Percentiles rank a stretch among this genome's conserved stretches.
Conservation (phyloP, 1,140 invertebrate species). For the Samia ricini region DNA sequence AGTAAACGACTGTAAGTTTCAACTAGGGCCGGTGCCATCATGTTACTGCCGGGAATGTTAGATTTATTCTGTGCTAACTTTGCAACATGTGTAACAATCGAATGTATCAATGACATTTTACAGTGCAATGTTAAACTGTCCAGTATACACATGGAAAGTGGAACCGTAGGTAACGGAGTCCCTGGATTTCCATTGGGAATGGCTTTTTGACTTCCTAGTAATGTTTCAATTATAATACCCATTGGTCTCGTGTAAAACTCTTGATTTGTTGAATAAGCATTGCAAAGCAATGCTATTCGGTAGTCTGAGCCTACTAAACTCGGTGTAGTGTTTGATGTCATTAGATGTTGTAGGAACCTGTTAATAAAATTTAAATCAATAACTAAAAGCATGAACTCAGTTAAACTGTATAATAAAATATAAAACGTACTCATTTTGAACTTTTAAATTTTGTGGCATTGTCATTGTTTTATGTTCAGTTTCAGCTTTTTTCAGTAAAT, state of each 20-base stretch:
- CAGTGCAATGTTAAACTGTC: constrained; percentile 98
- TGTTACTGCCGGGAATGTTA: constrained; percentile 79
- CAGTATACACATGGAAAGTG: constrained; percentile 93
- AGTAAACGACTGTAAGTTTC: constrained; percentile 96
- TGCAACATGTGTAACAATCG: constrained; percentile 92
- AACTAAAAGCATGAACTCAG: background rate
- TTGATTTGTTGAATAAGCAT: constrained; percentile 95
- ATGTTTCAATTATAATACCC: constrained; percentile 92
- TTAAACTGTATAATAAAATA: background rate
- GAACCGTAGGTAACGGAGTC: constrained; percentile 83
- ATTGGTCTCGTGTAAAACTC: constrained; percentile 92
- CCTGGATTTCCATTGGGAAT: constrained; percentile 75
- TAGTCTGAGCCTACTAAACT: constrained; percentile 89
- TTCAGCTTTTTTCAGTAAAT: constrained; percentile 95
- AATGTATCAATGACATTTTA: constrained; percentile 98
- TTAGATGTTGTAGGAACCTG: constrained; percentile 88
- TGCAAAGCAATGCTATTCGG: constrained; percentile 93
- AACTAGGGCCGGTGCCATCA: constrained; percentile 92
- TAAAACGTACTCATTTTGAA: constrained; percentile 87
- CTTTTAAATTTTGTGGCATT: constrained; percentile 89
- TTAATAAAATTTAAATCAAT: constrained; percentile 10
- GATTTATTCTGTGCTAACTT: constrained; percentile 92
- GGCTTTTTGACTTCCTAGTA: constrained; percentile 85
- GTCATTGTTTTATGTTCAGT: constrained; percentile 88
- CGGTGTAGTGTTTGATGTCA: constrained; percentile 83